A percentile compares a stretch with the other conserved stretches of the same genome.
Evolutionary conservation across 2,113 vertebrate genomes (phyloP).

Genomic region (Octodon degus): DNA sequence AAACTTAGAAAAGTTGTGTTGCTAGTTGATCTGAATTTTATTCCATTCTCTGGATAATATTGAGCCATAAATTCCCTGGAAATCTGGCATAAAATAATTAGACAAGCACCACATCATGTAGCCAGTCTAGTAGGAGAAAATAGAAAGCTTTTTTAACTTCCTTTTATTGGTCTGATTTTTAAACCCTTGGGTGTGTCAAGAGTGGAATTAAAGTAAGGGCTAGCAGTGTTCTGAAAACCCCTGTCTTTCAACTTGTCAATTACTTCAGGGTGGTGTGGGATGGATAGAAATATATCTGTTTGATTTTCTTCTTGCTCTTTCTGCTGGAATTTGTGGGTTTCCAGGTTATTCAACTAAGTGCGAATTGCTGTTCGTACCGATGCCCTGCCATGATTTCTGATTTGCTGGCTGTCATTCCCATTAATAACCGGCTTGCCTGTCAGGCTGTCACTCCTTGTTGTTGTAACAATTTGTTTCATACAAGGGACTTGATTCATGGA

Average conservation of each 20-base stretch:
- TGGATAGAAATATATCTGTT: conserved; percentile 80
- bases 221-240: conserved; percentile 47
- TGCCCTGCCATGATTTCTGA: conserved; percentile 85
- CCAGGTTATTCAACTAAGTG: conserved; percentile 84
- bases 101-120: conserved; percentile 11
- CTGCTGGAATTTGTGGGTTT: conserved; percentile 83
- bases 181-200: conserved; percentile 48
- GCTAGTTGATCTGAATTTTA: conserved; percentile 9
- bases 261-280: conserved; percentile 70
- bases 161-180: conserved; percentile 60
- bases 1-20: conserved; percentile 48
- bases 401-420: conserved; percentile 88
- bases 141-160: conserved; percentile 16
- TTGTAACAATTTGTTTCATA: conserved; percentile 86
- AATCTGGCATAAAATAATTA: conserved; percentile 64
- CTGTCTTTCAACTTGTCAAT: conserved; percentile 65
- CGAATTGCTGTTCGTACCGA: conserved; percentile 85
- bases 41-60: conserved; percentile 42
- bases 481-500: conserved; percentile 85
- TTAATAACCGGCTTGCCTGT: conserved; percentile 86
- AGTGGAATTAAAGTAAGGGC: conserved; percentile 30
- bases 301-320: conserved; percentile 80
- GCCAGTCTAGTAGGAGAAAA: background rate
- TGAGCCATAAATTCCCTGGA: conserved; percentile 66
- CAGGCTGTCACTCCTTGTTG: conserved; percentile 87